Conservation (phyloP, 2,888 invertebrate genomes). For the Rhabditoides inermis region DNA sequence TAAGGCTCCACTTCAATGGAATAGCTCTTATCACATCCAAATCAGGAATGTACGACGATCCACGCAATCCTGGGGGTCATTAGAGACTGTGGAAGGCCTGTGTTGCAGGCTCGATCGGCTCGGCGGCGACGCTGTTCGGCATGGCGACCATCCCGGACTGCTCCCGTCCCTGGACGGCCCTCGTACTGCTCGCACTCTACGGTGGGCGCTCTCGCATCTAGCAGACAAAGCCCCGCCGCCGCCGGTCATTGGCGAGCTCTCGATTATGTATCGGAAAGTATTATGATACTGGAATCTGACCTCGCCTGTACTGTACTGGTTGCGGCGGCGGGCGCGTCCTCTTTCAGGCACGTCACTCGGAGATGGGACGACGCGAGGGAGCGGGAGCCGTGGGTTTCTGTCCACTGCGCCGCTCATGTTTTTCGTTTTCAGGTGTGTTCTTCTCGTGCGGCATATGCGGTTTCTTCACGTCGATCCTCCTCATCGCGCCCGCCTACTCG, state of each 20-base stretch:
- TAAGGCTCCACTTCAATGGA: too few relatives aligned
- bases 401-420: too few relatives aligned
- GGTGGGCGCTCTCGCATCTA: too few relatives aligned
- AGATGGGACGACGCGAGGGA: slow-evolving; percentile 5
- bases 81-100: background rate
- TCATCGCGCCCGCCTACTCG: slow-evolving; percentile 17
- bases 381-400: too few relatives aligned
- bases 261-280: too few relatives aligned
- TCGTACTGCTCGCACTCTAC: slow-evolving; percentile 14
- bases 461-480: slow-evolving; percentile 22
- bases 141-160: slow-evolving; percentile 22
- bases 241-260: too few relatives aligned
- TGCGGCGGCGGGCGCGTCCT: slow-evolving; percentile 6
- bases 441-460: slow-evolving; percentile 25
- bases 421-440: slow-evolving; percentile 16
- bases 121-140: slow-evolving; percentile 8
- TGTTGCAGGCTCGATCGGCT: slow-evolving; percentile 6
- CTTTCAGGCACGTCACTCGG: background rate
- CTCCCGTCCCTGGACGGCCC: slow-evolving; percentile 11
- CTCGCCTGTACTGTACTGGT: background rate
- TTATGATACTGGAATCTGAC: too few relatives aligned
- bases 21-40: background rate
- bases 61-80: background rate
- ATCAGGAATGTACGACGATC: background rate
- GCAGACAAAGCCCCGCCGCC: too few relatives aligned